Conservation (phyloP, 2,888 invertebrate species). For the Oscheius myriophilus region DNA sequence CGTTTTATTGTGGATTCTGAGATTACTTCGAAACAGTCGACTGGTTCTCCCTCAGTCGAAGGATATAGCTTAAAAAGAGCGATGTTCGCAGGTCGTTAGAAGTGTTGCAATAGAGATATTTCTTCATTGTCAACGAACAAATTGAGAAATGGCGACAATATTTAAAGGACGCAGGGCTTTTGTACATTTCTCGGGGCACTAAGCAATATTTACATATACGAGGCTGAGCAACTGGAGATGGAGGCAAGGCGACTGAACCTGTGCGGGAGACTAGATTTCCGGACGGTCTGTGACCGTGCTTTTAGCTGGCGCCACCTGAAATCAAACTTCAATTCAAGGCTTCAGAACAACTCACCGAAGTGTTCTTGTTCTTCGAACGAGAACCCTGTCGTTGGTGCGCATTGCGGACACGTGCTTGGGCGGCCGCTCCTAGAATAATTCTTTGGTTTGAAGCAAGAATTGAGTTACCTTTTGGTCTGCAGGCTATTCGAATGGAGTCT, state of each 20-base stretch:
- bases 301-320: conserved; percentile 45
- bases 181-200: background rate
- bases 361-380: conserved; percentile 37
- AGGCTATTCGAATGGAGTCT: conserved; percentile 54
- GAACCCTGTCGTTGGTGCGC: conserved; percentile 32
- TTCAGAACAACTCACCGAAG: conserved; percentile 15
- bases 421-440: conserved; percentile 39
- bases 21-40: too few relatives aligned
- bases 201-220: conserved; percentile 6
- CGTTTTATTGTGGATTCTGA: too few relatives aligned
- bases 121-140: too few relatives aligned
- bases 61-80: too few relatives aligned
- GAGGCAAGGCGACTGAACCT: background rate
- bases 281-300: conserved; percentile 54
- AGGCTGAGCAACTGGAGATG: background rate
- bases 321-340: background rate
- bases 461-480: conserved; percentile 40
- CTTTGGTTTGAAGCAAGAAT: background rate
- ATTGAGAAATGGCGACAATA: too few relatives aligned
- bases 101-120: too few relatives aligned
- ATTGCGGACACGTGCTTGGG: conserved; percentile 37
- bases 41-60: too few relatives aligned
- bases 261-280: conserved; percentile 37
- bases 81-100: too few relatives aligned
- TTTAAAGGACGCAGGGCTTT: too few relatives aligned